phyloP scores from a whole-genome alignment of 2,113 vertebrate genomes.

The Phoenicopterus ruber region DNA sequence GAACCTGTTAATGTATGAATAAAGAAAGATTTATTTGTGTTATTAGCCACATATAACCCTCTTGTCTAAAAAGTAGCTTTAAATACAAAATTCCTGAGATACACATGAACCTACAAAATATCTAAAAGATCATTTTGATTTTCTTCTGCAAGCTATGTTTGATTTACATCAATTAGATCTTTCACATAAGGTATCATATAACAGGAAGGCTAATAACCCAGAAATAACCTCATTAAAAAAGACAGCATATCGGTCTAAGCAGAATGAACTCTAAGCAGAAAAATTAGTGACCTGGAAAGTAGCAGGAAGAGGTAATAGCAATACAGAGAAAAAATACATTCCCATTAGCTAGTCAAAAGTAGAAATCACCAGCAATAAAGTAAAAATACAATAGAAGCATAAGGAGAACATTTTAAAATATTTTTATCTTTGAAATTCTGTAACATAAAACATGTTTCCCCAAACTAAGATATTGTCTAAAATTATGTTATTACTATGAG shows the following conservation, averaged over 20 bases:
- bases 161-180: slow-evolving; percentile 97
- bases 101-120: slow-evolving; percentile 54
- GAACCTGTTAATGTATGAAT: slow-evolving; percentile 84
- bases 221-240: slow-evolving; percentile 99
- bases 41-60: slow-evolving; percentile 74
- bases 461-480: slow-evolving; percentile 7
- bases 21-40: slow-evolving; percentile 85
- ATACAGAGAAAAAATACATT: slow-evolving; percentile 80
- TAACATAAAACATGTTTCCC: neutral
- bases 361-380: slow-evolving; percentile 68
- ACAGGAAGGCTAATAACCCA: slow-evolving; percentile 99
- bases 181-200: slow-evolving; percentile 94
- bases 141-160: slow-evolving; percentile 86
- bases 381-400: slow-evolving; percentile 61
- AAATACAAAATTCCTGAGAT: slow-evolving; percentile 66
- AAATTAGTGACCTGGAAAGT: slow-evolving; percentile 99
- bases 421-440: slow-evolving; percentile 60
- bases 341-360: slow-evolving; percentile 79
- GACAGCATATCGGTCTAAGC: slow-evolving; percentile 95
- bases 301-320: slow-evolving; percentile 91
- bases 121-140: slow-evolving; percentile 82
- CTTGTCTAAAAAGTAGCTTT: slow-evolving; percentile 58
- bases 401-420: slow-evolving; percentile 39
- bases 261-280: slow-evolving; percentile 98
- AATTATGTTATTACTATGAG: neutral